These are phyloP conservation scores for Sebastolobus alascanus DNA, from an alignment of 2,797 vertebrate genomes.

Conservation along the genomic window DNA sequence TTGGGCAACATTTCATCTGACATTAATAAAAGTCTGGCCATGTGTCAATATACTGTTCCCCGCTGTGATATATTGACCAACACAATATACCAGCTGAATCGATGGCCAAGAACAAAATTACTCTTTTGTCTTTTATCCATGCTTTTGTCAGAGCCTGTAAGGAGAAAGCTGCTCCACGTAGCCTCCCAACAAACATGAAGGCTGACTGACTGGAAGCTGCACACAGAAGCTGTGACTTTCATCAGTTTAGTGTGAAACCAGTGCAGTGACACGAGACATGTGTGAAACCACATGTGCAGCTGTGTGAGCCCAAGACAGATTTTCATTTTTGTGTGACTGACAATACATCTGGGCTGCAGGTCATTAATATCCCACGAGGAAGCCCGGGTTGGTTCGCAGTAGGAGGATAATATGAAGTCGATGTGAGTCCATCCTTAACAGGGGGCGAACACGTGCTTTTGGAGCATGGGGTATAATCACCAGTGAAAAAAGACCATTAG, in stretches of 20 bases:
- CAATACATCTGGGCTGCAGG: neutral
- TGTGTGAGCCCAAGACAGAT: neutral
- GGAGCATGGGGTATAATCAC: neutral
- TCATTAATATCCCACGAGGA: constrained; percentile 28
- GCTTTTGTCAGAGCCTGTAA: neutral
- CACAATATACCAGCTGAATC: neutral
- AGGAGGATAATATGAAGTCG: constrained; percentile 6
- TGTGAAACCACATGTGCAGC: neutral
- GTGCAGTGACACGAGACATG: neutral
- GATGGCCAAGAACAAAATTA: neutral
- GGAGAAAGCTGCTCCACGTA: neutral
- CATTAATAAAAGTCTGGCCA: constrained; percentile 4
- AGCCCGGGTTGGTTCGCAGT: neutral
- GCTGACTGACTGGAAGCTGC: neutral
- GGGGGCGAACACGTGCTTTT: neutral
- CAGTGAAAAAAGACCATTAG: neutral
- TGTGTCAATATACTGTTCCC: neutral
- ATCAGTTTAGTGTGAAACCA: neutral
- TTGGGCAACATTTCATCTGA: neutral
- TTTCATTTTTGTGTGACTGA: neutral
- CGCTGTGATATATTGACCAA: neutral
- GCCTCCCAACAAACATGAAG: neutral
- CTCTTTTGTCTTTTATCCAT: neutral
- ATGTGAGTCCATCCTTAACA: constrained; percentile 31
- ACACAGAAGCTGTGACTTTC: neutral